Conservation (phyloP, 2,797 vertebrate species). For the Cheirogaleus major region DNA sequence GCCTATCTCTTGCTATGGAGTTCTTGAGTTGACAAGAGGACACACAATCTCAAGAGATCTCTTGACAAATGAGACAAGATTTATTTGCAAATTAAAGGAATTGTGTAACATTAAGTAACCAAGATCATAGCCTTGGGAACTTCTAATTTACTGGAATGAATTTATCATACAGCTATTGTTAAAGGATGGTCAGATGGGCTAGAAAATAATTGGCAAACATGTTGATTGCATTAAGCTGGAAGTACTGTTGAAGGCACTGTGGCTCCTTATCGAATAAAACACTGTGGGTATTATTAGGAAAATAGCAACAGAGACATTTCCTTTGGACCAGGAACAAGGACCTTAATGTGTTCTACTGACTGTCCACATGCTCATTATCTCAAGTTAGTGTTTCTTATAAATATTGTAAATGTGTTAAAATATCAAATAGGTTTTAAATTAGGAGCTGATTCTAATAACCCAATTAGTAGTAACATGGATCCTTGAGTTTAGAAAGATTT, state of each 20-base stretch:
- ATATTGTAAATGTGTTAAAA: background rate
- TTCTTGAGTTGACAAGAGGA: background rate
- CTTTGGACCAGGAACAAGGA: background rate
- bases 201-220: background rate
- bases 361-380: background rate
- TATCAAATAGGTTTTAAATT: background rate
- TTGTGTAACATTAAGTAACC: background rate
- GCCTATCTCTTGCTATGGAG: fast-evolving
- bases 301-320: background rate
- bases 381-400: background rate
- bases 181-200: background rate
- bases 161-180: background rate
- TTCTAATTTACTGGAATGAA: background rate
- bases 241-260: background rate
- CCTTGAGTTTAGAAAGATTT: background rate
- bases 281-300: background rate
- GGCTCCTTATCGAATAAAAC: background rate
- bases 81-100: background rate
- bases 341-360: background rate
- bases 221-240: background rate
- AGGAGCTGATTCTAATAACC: background rate
- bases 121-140: background rate
- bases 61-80: background rate
- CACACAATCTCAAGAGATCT: background rate
- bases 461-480: background rate